Conservation (phyloP, 1,140 invertebrate species). For the Platyura marginata region DNA sequence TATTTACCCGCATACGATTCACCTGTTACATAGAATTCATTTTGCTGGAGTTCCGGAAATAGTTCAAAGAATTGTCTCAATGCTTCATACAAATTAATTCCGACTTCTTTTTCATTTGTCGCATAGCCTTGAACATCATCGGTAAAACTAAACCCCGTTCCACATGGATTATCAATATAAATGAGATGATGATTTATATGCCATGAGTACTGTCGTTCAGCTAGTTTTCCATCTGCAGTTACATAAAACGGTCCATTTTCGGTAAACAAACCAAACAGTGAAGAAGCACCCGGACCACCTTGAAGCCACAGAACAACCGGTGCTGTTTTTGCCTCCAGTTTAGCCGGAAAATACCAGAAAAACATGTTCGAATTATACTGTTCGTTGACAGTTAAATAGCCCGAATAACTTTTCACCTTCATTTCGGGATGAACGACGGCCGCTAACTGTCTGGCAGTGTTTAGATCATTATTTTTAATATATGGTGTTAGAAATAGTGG, state of each 20-base stretch:
- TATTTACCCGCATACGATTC: conserved; percentile 81
- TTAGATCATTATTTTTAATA: conserved; percentile 34
- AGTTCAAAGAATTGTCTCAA: conserved; percentile 53
- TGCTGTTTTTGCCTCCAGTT: conserved; percentile 27
- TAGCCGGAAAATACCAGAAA: conserved; percentile 77
- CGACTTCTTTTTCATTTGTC: conserved; percentile 43
- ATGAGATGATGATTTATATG: conserved; percentile 51
- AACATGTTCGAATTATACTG: conserved; percentile 64
- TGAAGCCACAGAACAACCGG: conserved; percentile 74
- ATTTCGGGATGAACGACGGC: conserved; percentile 23
- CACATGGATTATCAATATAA: conserved; percentile 78
- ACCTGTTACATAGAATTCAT: conserved; percentile 61
- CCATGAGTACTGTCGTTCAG: conserved; percentile 51
- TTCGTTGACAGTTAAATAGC: conserved; percentile 58
- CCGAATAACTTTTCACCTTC: conserved; percentile 22
- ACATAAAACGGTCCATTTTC: conserved; percentile 65
- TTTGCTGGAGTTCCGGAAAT: conserved; percentile 42
- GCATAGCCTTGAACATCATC: conserved; percentile 39
- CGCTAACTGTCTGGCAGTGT: conserved; percentile 18
- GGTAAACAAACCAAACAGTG: conserved; percentile 59
- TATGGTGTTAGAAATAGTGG: conserved; percentile 45
- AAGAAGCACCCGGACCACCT: conserved; percentile 46
- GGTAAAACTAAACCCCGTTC: conserved; percentile 61
- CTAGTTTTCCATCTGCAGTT: conserved; percentile 31
- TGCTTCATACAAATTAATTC: conserved; percentile 41